Evolutionary conservation across 1,140 invertebrate genomes (phyloP), one percentile per base, ranked within the genome.

Genomic region (Argopecten irradians): DNA sequence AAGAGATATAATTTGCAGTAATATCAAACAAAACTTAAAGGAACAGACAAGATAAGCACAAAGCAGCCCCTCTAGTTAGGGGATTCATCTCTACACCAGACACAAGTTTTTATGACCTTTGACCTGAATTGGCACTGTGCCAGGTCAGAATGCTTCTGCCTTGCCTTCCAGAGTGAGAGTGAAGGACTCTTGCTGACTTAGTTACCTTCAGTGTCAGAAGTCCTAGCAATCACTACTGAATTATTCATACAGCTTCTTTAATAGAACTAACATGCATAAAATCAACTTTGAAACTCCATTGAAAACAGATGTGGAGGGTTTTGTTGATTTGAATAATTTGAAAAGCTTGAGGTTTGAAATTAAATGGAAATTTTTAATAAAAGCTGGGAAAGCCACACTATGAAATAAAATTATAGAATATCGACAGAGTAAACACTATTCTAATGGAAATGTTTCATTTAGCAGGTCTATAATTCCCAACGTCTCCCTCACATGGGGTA

Each of bases 331-430:
- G 55, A 71, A 71, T 71, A 71, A 71, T 71, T 71, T 71, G 55
- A 71, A 71, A 71, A 71, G 55, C 22, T 71, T 5, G 55, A 28
- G 55, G 55, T 71, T 71, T 71, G 55, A 71, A 71, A 71, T 71
- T 71, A 71, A 71, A 71, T 71, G 55, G 55, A 71, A n/a, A 71
- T n/a, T 71, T 71, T 71, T 71, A 71, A 71, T 71, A 71, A 71
- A 71, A 28, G 55, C 55, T 71, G 55, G 55, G 22, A 71, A 71
- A 71, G 55, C 13, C 19, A n/a, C 55, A 22, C 55, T 71, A 71
- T 71, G 28, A 71, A 71, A 71, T 28, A 71, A 71, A 71, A 71
- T 71, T 71, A 71, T 71, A 71, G n/a, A 71, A 71, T 71, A 5
- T 11, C 22, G 2, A 71, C 55, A 28, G 55, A 71, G 28, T 71